These are phyloP conservation scores for Drosophila nikananu DNA, from an alignment of 1,140 invertebrate genomes.

Conservation along the genomic window DNA sequence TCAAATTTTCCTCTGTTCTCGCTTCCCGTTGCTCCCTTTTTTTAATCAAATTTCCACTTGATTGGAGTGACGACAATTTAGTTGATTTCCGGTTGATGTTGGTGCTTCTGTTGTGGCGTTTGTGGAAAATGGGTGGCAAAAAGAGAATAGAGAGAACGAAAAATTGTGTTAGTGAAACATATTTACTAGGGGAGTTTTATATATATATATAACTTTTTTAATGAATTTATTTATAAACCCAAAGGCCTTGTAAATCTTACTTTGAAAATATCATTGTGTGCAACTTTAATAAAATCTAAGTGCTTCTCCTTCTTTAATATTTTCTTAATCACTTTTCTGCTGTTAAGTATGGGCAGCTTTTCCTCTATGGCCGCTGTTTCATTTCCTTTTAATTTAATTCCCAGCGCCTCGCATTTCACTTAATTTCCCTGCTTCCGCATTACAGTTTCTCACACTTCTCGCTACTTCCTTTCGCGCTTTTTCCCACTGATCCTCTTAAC, in stretches of 20 bases:
- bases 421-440: conserved; percentile 56
- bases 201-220: neutral
- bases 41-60: conserved; percentile 83
- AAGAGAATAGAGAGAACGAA: conserved; percentile 18
- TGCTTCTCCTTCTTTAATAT: neutral
- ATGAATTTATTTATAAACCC: neutral
- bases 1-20: conserved; percentile 67
- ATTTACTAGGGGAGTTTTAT: neutral
- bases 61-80: conserved; percentile 81
- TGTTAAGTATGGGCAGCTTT: neutral
- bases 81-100: conserved; percentile 74
- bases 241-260: neutral
- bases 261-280: neutral
- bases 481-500: conserved; percentile 70
- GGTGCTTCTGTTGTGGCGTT: conserved; percentile 35
- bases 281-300: too few relatives aligned
- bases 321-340: neutral
- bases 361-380: conserved; percentile 45
- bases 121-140: conserved; percentile 21
- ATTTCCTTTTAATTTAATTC: conserved; percentile 80
- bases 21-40: conserved; percentile 12
- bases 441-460: conserved; percentile 42
- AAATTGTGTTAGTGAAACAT: conserved; percentile 33
- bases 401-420: conserved; percentile 42
- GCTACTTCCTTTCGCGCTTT: conserved; percentile 6